Evolutionary conservation across 2,888 invertebrate species (phyloP).

Genomic region (Apantesis nais): DNA sequence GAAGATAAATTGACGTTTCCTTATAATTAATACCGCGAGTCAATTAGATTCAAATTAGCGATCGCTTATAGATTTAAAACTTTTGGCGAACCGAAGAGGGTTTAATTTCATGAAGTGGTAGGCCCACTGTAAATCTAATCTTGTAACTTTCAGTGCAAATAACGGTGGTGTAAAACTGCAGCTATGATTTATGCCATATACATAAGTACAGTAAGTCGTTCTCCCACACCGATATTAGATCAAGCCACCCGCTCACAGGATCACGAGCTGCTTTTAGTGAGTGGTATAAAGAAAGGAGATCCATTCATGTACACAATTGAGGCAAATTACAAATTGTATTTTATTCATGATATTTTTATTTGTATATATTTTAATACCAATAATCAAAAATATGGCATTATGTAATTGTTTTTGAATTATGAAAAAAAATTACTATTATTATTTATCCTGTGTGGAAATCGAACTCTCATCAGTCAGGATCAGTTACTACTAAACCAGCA

Average conservation of each 20-base stretch:
- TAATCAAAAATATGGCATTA: no score
- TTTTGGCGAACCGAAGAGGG: background rate
- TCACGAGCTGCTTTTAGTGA: slow-evolving; percentile 65
- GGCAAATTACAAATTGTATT: background rate
- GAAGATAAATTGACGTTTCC: background rate
- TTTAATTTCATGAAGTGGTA: background rate
- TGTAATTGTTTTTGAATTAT: background rate
- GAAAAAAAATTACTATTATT: no score
- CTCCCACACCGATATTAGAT: slow-evolving; percentile 46
- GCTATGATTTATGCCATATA: slow-evolving; percentile 40
- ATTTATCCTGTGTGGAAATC: no score
- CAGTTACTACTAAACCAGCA: no score
- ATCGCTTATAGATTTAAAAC: background rate
- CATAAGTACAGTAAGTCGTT: slow-evolving; percentile 28
- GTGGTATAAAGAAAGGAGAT: slow-evolving; percentile 38
- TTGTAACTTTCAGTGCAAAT: slow-evolving; percentile 10
- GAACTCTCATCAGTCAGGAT: no score
- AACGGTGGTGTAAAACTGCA: slow-evolving; percentile 42
- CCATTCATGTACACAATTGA: background rate
- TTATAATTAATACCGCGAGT: background rate
- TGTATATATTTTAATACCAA: no score
- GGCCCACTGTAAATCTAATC: no score
- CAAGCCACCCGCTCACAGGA: slow-evolving; percentile 72
- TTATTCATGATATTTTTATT: no score
- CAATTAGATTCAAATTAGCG: background rate